A percentile compares a stretch with the other conserved stretches of the same genome.
phyloP scores from a whole-genome alignment of 2,113 vertebrate species.

The Empidonax traillii region DNA sequence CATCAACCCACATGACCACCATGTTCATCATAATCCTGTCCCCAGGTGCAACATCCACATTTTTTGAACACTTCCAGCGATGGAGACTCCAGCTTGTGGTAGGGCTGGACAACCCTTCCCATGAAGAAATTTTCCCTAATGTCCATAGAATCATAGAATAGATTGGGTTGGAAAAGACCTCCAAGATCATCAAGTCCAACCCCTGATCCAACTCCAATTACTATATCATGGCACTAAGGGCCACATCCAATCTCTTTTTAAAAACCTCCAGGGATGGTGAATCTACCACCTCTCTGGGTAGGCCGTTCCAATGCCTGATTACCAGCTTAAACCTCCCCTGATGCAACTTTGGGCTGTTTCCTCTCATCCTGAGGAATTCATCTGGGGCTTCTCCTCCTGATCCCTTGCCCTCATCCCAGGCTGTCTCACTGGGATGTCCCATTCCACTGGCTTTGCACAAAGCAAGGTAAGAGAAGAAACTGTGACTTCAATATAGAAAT shows the following conservation, averaged over 20 bases:
- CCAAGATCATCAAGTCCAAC: no score
- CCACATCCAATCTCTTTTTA: no score
- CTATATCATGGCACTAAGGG: no score
- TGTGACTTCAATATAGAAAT: neutral
- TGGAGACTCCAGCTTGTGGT: neutral
- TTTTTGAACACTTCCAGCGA: neutral
- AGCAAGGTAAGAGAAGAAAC: no score
- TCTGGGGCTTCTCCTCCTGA: neutral
- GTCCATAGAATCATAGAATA: neutral
- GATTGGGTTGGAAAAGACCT: no score
- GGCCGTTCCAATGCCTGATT: no score
- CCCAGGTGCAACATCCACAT: neutral
- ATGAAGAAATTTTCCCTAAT: no score
- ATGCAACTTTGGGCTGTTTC: neutral
- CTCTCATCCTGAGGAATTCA: neutral
- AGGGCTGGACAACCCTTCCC: neutral
- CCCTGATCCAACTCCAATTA: no score
- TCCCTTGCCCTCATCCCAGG: neutral
- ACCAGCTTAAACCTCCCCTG: neutral
- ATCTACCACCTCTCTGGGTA: no score
- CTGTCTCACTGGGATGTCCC: fast-evolving
- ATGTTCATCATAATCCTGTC: neutral
- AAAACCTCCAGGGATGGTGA: no score
- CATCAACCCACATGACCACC: no score
- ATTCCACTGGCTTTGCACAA: fast-evolving